phyloP scores from a whole-genome alignment of 2,113 vertebrate species.

The Festucalex cinctus region DNA sequence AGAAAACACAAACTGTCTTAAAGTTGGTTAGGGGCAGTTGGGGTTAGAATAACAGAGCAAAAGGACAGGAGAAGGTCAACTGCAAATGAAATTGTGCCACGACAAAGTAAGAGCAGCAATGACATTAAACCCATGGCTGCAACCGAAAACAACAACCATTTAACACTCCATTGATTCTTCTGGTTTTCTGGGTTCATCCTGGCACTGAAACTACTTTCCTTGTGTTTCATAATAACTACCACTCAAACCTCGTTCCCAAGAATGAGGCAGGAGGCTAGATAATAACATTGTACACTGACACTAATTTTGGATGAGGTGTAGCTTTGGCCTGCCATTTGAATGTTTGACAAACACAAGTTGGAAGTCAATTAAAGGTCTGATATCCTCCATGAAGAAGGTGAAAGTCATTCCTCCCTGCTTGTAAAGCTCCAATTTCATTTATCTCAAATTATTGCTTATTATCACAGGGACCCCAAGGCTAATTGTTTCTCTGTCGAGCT shows the following conservation, averaged over 20 bases:
- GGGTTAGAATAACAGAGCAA: slow-evolving; percentile 67
- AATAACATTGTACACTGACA: slow-evolving; percentile 30
- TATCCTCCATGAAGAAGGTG: slow-evolving; percentile 67
- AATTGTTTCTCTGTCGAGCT: slow-evolving; percentile 62
- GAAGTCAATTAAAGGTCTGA: slow-evolving; percentile 73
- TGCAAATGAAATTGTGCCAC: slow-evolving; percentile 26
- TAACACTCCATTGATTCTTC: slow-evolving; percentile 85
- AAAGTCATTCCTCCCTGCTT: slow-evolving; percentile 73
- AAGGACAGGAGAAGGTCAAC: slow-evolving; percentile 33
- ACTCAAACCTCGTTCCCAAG: slow-evolving; percentile 19
- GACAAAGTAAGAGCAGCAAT: slow-evolving; percentile 57
- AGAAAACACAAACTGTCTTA: neutral
- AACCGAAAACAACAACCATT: slow-evolving; percentile 78
- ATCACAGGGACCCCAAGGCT: slow-evolving; percentile 68
- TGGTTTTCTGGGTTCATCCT: slow-evolving; percentile 71
- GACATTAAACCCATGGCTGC: slow-evolving; percentile 77
- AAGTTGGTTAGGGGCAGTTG: neutral
- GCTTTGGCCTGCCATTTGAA: slow-evolving; percentile 39
- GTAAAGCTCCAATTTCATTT: slow-evolving; percentile 77
- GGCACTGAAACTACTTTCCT: slow-evolving; percentile 58
- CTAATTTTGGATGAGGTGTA: too few species aligned
- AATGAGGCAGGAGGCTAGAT: slow-evolving; percentile 6
- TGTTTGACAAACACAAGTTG: slow-evolving; percentile 71
- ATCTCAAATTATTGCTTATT: slow-evolving; percentile 74
- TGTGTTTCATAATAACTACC: slow-evolving; percentile 57